phyloP scores from a whole-genome alignment of 2,888 invertebrate genomes.

The Geophilus truncorum region DNA sequence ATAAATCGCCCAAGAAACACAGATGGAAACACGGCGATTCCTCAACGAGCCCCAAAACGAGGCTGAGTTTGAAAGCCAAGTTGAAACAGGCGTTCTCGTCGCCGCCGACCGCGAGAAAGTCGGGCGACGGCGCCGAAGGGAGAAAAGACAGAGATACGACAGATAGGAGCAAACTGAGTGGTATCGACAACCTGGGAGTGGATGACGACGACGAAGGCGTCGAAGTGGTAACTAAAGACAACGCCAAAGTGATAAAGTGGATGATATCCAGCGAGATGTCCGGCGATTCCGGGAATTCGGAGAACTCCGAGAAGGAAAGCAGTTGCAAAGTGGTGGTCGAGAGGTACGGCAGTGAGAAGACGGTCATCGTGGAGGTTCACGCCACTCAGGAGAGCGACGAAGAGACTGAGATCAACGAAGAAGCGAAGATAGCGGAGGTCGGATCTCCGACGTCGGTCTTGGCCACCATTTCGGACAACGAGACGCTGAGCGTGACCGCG shows the following conservation, averaged over 20 bases:
- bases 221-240: neutral
- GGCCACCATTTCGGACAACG: conserved; percentile 25
- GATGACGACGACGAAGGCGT: neutral
- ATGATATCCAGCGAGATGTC: neutral
- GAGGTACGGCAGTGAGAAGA: conserved; percentile 40
- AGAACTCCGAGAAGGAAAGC: neutral
- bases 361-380: conserved; percentile 41
- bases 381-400: conserved; percentile 40
- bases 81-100: conserved; percentile 33
- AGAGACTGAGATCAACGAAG: conserved; percentile 29
- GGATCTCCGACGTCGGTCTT: conserved; percentile 23
- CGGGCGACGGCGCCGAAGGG: neutral
- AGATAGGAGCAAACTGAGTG: neutral
- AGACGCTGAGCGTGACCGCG: conserved; percentile 9
- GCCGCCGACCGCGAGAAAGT: conserved; percentile 15
- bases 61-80: conserved; percentile 32
- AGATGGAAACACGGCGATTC: neutral
- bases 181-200: neutral
- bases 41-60: conserved; percentile 27
- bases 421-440: neutral
- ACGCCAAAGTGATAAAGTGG: neutral
- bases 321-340: conserved; percentile 38
- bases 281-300: too few relatives aligned
- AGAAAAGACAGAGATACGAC: neutral
- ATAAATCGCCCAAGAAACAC: conserved; percentile 32